Conservation (phyloP, 2,888 invertebrate genomes). For the Nudaria mundana region DNA sequence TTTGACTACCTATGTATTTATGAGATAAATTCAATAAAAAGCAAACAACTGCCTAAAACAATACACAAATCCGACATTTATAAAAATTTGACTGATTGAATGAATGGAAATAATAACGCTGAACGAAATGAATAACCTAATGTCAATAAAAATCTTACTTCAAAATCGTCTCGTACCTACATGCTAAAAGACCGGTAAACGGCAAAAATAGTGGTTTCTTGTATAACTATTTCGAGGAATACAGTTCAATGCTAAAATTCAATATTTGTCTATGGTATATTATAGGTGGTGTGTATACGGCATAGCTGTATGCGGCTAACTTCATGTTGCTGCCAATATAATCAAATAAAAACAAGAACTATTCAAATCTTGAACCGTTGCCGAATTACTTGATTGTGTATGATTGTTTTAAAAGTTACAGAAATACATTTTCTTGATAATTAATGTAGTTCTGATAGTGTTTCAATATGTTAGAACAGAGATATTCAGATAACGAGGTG, state of each 20-base stretch:
- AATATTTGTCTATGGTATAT: too few species aligned
- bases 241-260: too few species aligned
- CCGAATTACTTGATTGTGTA: slow-evolving; percentile 30
- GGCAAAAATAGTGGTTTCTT: too few species aligned
- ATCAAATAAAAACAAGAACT: slow-evolving; percentile 8
- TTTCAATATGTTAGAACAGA: slow-evolving; percentile 45
- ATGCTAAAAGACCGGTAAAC: too few species aligned
- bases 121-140: slow-evolving; percentile 3
- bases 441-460: too few species aligned
- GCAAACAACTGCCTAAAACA: slow-evolving; percentile 60
- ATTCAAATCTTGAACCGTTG: slow-evolving; percentile 43
- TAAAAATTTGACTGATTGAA: slow-evolving; percentile 52
- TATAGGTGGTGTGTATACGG: too few species aligned
- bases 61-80: slow-evolving; percentile 65
- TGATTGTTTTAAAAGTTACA: background rate
- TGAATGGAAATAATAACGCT: slow-evolving; percentile 19
- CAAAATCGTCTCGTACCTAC: too few species aligned
- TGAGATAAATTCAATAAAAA: slow-evolving; percentile 51
- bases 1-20: slow-evolving; percentile 30
- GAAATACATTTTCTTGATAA: too few species aligned
- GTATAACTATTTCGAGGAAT: too few species aligned
- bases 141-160: too few species aligned
- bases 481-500: slow-evolving; percentile 53
- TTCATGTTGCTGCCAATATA: background rate
- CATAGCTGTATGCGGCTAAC: too few species aligned